Conservation (phyloP, 1,140 invertebrate species). For the Zophobas atratus region DNA sequence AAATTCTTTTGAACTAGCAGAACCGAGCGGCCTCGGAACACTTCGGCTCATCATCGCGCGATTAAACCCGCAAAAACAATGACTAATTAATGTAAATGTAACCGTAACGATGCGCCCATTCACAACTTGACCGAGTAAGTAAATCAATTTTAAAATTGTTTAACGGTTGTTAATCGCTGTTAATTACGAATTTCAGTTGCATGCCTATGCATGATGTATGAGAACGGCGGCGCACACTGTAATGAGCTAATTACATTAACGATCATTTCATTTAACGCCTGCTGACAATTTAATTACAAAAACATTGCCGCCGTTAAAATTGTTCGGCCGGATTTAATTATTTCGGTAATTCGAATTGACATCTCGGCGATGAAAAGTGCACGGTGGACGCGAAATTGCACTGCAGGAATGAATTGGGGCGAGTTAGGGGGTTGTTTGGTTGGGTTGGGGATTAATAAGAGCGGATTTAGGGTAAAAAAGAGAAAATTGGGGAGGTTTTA, state of each 20-base stretch:
- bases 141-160: conserved; percentile 40
- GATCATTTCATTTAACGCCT: conserved; percentile 39
- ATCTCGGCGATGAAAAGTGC: conserved; percentile 3
- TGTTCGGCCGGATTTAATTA: conserved; percentile 21
- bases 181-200: conserved; percentile 37
- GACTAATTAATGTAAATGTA: not conserved
- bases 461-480: no score
- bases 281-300: conserved; percentile 43
- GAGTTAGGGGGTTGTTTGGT: no score
- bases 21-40: no score
- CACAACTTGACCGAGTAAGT: not conserved
- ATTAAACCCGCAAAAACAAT: no score
- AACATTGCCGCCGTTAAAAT: conserved; percentile 33
- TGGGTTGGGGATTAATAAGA: no score
- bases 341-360: conserved; percentile 24
- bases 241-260: conserved; percentile 42
- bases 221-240: conserved; percentile 14
- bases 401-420: no score
- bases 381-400: no score
- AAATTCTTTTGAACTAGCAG: conserved; percentile 7
- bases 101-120: not conserved
- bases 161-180: conserved; percentile 25
- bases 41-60: no score
- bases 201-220: conserved; percentile 33
- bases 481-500: no score